These are phyloP conservation scores for Ptychadena robeensis DNA, from an alignment of 2,797 vertebrate genomes.

Conservation along the genomic window DNA sequence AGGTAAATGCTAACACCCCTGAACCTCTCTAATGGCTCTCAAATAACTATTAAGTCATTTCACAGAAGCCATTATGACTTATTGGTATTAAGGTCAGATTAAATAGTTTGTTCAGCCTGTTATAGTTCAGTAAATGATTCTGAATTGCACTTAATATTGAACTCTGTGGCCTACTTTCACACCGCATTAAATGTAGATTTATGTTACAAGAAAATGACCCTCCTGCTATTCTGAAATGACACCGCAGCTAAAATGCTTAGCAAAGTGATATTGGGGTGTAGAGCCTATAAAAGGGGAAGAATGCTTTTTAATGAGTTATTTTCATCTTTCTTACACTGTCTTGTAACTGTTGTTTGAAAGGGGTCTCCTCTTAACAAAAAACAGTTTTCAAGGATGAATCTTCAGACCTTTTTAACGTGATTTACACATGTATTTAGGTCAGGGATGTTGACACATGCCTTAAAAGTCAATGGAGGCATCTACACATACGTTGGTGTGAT, in stretches of 20 bases:
- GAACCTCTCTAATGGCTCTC: constrained; percentile 9
- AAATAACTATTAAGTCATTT: constrained; percentile 16
- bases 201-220: not conserved
- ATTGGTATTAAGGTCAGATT: not conserved
- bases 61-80: not conserved
- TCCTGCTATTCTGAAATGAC: not conserved
- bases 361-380: too few species aligned
- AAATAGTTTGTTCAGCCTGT: not conserved
- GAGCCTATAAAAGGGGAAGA: not conserved
- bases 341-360: too few species aligned
- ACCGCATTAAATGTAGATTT: constrained; percentile 22
- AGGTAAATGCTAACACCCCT: constrained; percentile 18
- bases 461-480: too few species aligned
- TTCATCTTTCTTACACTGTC: too few species aligned
- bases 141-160: constrained; percentile 8
- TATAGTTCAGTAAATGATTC: constrained; percentile 8
- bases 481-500: too few species aligned
- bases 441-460: too few species aligned
- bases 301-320: too few species aligned
- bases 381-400: too few species aligned
- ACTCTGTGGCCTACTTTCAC: constrained; percentile 8
- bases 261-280: not conserved
- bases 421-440: too few species aligned
- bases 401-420: too few species aligned
- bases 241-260: not conserved